Percentiles rank a stretch among this genome's conserved stretches.
Evolutionary conservation across 2,797 vertebrate species (phyloP).

Genomic region (Anguilla anguilla): DNA sequence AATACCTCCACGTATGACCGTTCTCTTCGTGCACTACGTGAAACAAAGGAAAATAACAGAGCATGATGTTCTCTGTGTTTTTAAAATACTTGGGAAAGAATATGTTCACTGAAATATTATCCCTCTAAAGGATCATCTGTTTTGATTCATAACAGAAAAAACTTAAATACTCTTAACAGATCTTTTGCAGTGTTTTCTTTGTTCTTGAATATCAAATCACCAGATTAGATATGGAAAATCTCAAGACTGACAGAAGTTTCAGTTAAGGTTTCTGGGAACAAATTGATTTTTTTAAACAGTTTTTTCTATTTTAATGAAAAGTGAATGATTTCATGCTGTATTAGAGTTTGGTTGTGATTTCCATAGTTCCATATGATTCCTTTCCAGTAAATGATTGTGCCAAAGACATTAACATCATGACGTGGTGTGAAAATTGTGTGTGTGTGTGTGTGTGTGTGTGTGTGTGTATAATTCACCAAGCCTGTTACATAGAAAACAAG

Average conservation of each 20-base stretch:
- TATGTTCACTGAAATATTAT: conserved; percentile 13
- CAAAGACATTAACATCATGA: neutral
- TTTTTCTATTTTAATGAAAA: neutral
- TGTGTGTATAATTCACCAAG: neutral
- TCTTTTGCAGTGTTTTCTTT: neutral
- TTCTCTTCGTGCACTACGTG: too few species aligned
- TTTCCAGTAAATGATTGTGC: neutral
- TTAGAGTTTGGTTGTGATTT: neutral
- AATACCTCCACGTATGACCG: neutral
- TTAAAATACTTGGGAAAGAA: conserved; percentile 10
- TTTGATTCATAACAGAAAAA: conserved; percentile 5
- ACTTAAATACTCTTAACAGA: conserved; percentile 1
- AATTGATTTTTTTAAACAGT: neutral
- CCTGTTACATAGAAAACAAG: neutral
- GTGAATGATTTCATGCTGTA: too few species aligned
- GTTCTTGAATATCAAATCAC: neutral
- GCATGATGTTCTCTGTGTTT: conserved; percentile 34
- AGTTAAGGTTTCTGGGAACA: conserved; percentile 3
- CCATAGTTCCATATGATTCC: neutral
- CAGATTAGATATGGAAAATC: neutral
- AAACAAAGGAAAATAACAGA: neutral
- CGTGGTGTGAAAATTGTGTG: neutral
- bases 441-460: too few species aligned
- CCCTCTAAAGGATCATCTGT: neutral
- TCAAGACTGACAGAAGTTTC: neutral